Percentiles rank a stretch among this genome's conserved stretches.
Evolutionary conservation across 1,140 invertebrate species (phyloP).

Genomic region (Tyrophagus putrescentiae): DNA sequence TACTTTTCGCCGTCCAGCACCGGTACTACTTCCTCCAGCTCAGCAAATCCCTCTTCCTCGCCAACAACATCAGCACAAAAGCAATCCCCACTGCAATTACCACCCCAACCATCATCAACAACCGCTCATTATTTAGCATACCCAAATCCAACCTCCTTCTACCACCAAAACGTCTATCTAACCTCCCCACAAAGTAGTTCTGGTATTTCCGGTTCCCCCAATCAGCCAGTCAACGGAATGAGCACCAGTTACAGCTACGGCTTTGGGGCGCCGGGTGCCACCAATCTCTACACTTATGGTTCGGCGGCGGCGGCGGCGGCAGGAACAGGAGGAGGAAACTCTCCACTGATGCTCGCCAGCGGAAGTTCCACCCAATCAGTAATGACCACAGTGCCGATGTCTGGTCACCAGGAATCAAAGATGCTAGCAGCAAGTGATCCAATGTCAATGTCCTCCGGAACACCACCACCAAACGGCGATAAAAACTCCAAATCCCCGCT

Average conservation of each 20-base stretch:
- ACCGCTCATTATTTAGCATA: too few relatives aligned
- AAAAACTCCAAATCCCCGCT: not conserved
- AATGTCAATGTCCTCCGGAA: not conserved
- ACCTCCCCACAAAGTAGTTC: not conserved
- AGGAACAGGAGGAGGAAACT: not conserved
- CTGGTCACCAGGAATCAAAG: not conserved
- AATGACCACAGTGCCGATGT: not conserved
- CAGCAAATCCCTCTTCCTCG: too few relatives aligned
- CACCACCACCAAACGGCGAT: not conserved
- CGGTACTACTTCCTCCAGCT: too few relatives aligned
- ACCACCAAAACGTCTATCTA: conserved; percentile 2
- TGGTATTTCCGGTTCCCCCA: too few relatives aligned
- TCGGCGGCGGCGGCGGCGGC: not conserved
- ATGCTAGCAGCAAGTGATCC: not conserved
- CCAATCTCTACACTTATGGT: not conserved
- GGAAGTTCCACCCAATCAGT: not conserved
- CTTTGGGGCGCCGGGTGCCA: not conserved
- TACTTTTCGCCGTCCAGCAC: too few relatives aligned
- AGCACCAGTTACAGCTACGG: not conserved
- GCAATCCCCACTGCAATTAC: too few relatives aligned
- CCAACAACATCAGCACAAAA: too few relatives aligned
- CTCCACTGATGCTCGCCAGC: not conserved
- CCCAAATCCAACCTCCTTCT: not conserved
- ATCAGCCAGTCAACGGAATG: not conserved
- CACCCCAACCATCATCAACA: not conserved